Evolutionary conservation across 64 coral and sea anemone genomes (phyloP), one percentile per base, ranked within the genome.

Genomic region (Montipora efflorescens): DNA sequence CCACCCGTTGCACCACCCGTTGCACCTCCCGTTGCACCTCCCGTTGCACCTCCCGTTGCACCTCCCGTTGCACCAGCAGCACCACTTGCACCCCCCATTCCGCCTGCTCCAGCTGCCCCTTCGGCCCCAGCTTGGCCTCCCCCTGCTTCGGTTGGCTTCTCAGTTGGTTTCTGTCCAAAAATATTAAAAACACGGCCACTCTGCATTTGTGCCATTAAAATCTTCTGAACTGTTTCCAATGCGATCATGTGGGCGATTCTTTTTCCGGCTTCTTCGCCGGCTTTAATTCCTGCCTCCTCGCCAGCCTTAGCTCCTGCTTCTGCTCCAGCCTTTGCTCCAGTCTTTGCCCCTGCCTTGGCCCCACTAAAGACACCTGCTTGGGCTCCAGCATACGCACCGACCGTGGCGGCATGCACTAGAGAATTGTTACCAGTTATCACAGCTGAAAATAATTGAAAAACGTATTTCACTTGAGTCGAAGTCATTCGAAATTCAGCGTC

Each of bases 301-400:
- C 95, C 95, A 47, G 95, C 95, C 61, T 91, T 97, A 20, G 95
- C 95, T 21, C 95, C 95, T 47, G 95, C 95, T 20, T 95, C 76
- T 7, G 95, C 95, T 10, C 95, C 95, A 74, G 95, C 95, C 50
- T 73, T 92, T 13, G 95, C 95, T 47, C 95, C 95, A 3, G 95
- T 92, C 75, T 87, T 94, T 11, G 95, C 95, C 6, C 95, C 95
- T 59, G 93, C 95, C 16, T 89, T 87, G 19, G 89, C 77, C 2
- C 95, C 95, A 44, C 89, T 94, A 16, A 64, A 88, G 44, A 89
- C 89, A 48, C 95, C 95, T 44, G 95, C 95, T n/a, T 89, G 61
- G 82, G 92, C 93, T 44, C 95, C 95, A 13, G 95, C 95, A 23
- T 94, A 94, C 5, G 92, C 93, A 43, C 95, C 95, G 3, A 94